These are phyloP conservation scores for Apotomis capreana DNA, from an alignment of 2,888 invertebrate species.

Conservation along the genomic window DNA sequence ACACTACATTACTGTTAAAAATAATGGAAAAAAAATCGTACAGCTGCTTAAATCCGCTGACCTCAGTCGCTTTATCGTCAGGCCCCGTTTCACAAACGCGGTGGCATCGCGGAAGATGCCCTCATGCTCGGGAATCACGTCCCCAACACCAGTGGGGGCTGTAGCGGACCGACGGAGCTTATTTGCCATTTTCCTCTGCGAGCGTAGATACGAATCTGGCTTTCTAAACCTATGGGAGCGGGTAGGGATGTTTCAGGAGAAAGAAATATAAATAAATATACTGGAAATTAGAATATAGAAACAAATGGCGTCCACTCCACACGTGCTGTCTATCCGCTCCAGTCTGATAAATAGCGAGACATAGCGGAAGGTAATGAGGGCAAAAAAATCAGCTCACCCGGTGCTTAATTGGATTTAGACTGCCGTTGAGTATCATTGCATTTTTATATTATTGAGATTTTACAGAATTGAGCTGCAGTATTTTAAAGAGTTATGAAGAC, in stretches of 20 bases:
- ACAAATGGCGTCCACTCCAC: conserved; percentile 59
- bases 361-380: not conserved
- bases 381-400: not conserved
- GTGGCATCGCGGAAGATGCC: conserved; percentile 79
- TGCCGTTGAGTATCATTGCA: no score
- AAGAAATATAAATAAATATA: conserved; percentile 71
- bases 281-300: conserved; percentile 45
- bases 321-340: conserved; percentile 36
- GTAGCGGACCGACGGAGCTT: conserved; percentile 75
- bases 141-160: conserved; percentile 71
- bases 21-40: conserved; percentile 68
- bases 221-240: conserved; percentile 77
- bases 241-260: conserved; percentile 60
- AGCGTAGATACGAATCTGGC: conserved; percentile 80
- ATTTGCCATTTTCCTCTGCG: conserved; percentile 63
- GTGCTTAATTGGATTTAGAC: no score
- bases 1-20: conserved; percentile 74
- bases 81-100: conserved; percentile 78
- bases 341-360: not conserved
- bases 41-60: conserved; percentile 78
- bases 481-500: no score
- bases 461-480: no score
- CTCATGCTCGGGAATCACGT: conserved; percentile 65
- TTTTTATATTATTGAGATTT: no score
- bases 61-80: conserved; percentile 82